phyloP scores from a whole-genome alignment of 2,113 vertebrate genomes.

The Sorex araneus region DNA sequence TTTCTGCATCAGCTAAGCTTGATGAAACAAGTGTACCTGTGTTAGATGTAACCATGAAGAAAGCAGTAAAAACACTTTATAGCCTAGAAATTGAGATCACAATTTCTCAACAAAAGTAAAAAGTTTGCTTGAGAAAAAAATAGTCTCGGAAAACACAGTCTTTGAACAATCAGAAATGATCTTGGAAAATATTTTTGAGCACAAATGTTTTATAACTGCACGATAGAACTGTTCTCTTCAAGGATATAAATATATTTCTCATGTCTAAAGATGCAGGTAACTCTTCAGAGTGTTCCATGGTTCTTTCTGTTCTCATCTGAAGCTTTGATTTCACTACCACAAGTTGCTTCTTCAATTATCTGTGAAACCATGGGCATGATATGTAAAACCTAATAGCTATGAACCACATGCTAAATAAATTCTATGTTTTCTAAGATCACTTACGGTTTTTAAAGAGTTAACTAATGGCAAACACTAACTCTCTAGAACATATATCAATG shows the following conservation, averaged over 20 bases:
- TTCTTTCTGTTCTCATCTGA: background rate
- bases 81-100: background rate
- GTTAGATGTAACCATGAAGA: background rate
- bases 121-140: background rate
- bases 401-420: slow-evolving; percentile 28
- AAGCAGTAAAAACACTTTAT: background rate
- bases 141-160: background rate
- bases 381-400: background rate
- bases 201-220: background rate
- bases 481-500: slow-evolving; percentile 1
- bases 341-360: background rate
- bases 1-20: background rate
- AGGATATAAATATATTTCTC: background rate
- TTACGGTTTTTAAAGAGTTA: slow-evolving; percentile 18
- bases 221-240: background rate
- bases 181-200: background rate
- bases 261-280: background rate
- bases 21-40: background rate
- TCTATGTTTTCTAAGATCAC: background rate
- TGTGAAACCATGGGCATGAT: background rate
- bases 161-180: background rate
- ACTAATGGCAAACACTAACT: slow-evolving; percentile 17
- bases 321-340: background rate
- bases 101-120: background rate
- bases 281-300: background rate